Conservation (phyloP, 2,113 vertebrate species). For the Spea bombifrons region DNA sequence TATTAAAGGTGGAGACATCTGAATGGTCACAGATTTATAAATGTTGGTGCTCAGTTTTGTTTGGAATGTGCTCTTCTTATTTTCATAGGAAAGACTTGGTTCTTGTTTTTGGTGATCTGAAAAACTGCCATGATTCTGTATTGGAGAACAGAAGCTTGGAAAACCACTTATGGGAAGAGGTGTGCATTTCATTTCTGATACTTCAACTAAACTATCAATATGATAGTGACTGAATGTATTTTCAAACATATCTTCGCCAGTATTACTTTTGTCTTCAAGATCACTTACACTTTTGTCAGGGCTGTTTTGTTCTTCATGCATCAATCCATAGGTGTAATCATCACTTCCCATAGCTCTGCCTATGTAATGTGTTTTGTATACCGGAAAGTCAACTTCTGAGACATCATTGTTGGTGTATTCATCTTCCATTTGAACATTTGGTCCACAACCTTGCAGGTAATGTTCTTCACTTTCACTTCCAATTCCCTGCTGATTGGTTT, state of each 20-base stretch:
- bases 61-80: conserved; percentile 20
- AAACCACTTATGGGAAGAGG: background rate
- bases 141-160: background rate
- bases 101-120: conserved; percentile 6
- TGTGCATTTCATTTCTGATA: conserved; percentile 18
- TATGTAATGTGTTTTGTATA: conserved; percentile 33
- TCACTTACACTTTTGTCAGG: conserved; percentile 20
- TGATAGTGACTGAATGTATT: background rate
- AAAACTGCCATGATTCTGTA: background rate
- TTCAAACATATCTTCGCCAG: background rate
- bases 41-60: conserved; percentile 10
- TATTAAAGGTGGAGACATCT: conserved; percentile 56
- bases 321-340: background rate
- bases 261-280: background rate
- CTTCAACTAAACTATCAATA: conserved; percentile 32
- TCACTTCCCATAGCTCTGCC: background rate
- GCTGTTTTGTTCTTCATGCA: background rate
- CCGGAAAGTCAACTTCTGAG: conserved; percentile 2
- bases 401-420: background rate
- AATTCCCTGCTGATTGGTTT: conserved; percentile 1
- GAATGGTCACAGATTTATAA: conserved; percentile 55
- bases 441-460: background rate
- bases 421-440: background rate
- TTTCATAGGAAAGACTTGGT: background rate
- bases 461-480: background rate